Conservation (phyloP, 2,888 invertebrate genomes). For the Drosophila anceps region DNA sequence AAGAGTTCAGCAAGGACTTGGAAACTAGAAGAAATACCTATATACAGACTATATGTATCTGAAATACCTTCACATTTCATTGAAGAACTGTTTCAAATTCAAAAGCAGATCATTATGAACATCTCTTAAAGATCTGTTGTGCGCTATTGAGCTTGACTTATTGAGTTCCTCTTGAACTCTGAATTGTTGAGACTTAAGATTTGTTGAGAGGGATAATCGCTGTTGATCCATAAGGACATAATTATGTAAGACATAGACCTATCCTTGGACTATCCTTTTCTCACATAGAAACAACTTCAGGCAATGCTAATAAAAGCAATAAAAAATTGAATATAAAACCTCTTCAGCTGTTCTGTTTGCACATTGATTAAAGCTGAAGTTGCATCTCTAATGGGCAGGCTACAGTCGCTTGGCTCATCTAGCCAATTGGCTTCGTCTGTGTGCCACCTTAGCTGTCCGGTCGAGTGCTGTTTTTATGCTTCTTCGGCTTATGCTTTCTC, state of each 20-base stretch:
- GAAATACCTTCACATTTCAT: too few relatives aligned
- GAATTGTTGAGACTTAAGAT: too few relatives aligned
- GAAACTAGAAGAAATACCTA: too few relatives aligned
- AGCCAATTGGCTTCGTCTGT: conserved; percentile 33
- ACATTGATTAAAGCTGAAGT: background rate
- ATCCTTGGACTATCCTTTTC: background rate
- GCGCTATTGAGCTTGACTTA: background rate
- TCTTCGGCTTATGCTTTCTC: conserved; percentile 11
- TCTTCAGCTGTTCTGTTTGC: background rate
- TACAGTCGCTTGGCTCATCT: conserved; percentile 12
- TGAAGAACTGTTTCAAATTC: too few relatives aligned
- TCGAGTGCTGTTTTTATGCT: conserved; percentile 29
- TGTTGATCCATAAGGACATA: background rate
- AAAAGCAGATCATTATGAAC: too few relatives aligned
- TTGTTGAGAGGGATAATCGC: too few relatives aligned
- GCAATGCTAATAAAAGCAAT: background rate
- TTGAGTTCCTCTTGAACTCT: background rate
- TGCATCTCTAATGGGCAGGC: background rate
- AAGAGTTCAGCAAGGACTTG: too few relatives aligned
- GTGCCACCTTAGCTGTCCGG: conserved; percentile 43
- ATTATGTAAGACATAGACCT: background rate
- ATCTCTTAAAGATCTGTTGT: too few relatives aligned
- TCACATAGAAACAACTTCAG: background rate
- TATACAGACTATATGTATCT: too few relatives aligned
- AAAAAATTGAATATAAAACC: background rate